Conservation (phyloP, 2,113 vertebrate genomes). For the Daubentonia madagascariensis region DNA sequence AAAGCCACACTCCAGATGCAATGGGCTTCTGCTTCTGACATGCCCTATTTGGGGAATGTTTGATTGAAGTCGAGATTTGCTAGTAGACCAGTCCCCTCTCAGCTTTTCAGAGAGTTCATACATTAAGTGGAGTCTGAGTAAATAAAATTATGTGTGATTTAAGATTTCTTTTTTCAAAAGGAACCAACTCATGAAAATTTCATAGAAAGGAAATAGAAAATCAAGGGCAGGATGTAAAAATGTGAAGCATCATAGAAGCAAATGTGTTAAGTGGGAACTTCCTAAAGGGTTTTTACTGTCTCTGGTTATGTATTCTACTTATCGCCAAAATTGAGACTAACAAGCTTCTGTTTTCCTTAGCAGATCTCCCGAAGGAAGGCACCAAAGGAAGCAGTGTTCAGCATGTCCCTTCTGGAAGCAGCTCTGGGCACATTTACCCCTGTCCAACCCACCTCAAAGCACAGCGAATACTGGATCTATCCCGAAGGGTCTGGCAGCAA, state of each 20-base stretch:
- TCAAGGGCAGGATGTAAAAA: slow-evolving; percentile 63
- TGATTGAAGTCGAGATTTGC: not conserved
- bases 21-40: not conserved
- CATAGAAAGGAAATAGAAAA: slow-evolving; percentile 63
- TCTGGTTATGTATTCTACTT: slow-evolving; percentile 55
- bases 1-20: not conserved
- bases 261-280: slow-evolving; percentile 71
- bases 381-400: slow-evolving; percentile 37
- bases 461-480: not conserved
- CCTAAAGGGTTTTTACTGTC: slow-evolving; percentile 57
- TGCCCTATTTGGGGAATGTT: not conserved
- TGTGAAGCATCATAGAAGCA: slow-evolving; percentile 44
- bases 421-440: not conserved
- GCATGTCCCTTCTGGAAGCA: not conserved
- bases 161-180: slow-evolving; percentile 56
- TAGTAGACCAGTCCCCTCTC: not conserved
- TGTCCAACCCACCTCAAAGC: slow-evolving; percentile 61
- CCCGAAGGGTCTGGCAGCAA: slow-evolving; percentile 56
- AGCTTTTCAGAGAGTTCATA: not conserved
- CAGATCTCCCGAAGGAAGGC: not conserved
- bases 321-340: slow-evolving; percentile 54
- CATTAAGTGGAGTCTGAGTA: slow-evolving; percentile 40
- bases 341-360: slow-evolving; percentile 57
- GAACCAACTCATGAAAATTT: slow-evolving; percentile 70
- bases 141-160: slow-evolving; percentile 61